Percentiles rank a stretch among this genome's conserved stretches.
phyloP scores from a whole-genome alignment of 2,113 vertebrate species.

The Edolisoma coerulescens region DNA sequence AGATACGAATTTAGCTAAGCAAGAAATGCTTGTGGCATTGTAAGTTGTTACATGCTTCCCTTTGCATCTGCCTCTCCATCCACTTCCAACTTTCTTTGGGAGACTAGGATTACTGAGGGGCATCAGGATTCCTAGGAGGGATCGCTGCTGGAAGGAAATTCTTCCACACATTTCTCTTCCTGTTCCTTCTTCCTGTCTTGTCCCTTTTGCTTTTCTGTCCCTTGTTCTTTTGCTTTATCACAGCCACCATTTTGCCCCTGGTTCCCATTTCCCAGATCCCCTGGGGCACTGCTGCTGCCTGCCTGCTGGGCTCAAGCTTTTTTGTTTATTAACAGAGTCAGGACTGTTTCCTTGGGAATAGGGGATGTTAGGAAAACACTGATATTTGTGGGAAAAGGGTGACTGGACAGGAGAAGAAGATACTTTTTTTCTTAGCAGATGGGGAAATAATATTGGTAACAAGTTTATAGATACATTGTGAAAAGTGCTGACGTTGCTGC shows the following conservation, averaged over 20 bases:
- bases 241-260: background rate
- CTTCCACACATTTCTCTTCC: background rate
- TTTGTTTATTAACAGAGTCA: background rate
- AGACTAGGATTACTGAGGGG: background rate
- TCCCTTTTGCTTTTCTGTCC: background rate
- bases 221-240: background rate
- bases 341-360: background rate
- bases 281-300: accelerated
- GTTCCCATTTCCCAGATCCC: background rate
- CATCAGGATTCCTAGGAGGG: background rate
- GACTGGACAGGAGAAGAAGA: background rate
- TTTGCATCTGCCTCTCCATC: background rate
- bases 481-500: background rate
- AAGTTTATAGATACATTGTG: background rate
- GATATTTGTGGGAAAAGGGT: background rate
- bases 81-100: background rate
- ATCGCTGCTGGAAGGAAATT: background rate
- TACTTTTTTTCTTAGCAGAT: background rate
- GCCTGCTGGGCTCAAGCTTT: accelerated
- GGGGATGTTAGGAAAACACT: background rate
- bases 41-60: background rate
- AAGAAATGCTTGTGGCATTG: background rate
- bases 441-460: background rate
- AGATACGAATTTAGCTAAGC: background rate
- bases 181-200: background rate